Percentiles rank a stretch among this genome's conserved stretches.
Conservation (phyloP, 2,797 vertebrate genomes). For the Acanthornis magna region DNA sequence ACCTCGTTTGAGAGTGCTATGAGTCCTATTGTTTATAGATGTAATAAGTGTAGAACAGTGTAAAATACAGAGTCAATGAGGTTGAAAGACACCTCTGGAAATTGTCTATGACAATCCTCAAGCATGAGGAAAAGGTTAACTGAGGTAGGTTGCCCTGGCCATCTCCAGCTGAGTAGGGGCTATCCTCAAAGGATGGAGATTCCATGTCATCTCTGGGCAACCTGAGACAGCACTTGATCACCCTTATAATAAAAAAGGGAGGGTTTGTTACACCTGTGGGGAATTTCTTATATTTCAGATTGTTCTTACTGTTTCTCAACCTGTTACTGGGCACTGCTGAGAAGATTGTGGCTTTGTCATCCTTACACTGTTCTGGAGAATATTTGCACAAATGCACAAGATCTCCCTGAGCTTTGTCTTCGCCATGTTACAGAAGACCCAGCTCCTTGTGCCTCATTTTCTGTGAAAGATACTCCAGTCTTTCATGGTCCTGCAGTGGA, state of each 20-base stretch:
- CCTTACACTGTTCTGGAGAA: neutral
- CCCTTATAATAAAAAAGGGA: neutral
- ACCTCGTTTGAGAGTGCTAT: neutral
- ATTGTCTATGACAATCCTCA: neutral
- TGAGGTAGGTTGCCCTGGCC: neutral
- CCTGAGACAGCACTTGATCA: neutral
- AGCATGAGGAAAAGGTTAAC: neutral
- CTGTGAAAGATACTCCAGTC: neutral
- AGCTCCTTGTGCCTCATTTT: neutral
- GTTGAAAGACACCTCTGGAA: neutral
- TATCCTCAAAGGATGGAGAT: neutral
- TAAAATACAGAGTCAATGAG: neutral
- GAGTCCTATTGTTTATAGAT: neutral
- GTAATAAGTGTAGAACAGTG: neutral
- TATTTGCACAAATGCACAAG: neutral
- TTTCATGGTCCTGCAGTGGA: neutral
- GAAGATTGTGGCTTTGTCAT: neutral
- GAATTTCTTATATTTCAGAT: neutral
- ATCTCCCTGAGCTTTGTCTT: neutral
- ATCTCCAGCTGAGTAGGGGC: neutral
- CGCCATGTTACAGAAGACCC: neutral
- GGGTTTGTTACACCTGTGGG: fast-evolving
- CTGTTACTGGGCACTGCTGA: neutral
- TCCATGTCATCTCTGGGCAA: neutral
- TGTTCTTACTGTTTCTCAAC: neutral